Evolutionary conservation across 1,140 invertebrate species (phyloP).

Genomic region (Galleria mellonella): DNA sequence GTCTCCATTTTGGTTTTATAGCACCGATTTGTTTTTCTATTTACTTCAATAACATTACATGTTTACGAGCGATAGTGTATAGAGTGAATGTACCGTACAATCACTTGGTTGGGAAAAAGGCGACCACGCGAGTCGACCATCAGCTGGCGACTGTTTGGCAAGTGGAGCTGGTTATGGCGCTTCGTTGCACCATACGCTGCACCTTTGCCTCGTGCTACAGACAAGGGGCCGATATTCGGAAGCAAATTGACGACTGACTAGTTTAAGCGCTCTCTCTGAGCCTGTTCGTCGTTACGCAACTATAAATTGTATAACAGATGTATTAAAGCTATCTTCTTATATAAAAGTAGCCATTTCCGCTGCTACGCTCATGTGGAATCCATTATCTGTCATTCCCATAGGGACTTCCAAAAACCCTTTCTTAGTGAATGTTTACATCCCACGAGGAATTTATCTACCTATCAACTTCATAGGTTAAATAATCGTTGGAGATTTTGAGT

Average conservation of each 20-base stretch:
- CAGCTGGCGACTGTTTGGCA: conserved; percentile 50
- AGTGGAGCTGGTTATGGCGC: conserved; percentile 8
- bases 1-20: conserved; percentile 44
- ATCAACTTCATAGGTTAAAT: no score
- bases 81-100: conserved; percentile 17
- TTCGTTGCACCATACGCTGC: no score
- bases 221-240: conserved; percentile 41
- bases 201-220: no score
- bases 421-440: no score
- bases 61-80: neutral
- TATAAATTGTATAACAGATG: conserved; percentile 43
- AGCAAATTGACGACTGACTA: conserved; percentile 46
- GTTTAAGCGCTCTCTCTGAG: conserved; percentile 28
- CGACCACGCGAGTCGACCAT: conserved; percentile 58
- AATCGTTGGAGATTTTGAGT: no score
- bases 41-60: neutral
- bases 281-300: conserved; percentile 35
- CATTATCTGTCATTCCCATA: no score
- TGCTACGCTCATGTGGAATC: no score
- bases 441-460: no score
- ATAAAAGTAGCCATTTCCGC: no score
- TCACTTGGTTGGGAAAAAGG: conserved; percentile 11
- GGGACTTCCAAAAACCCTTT: no score
- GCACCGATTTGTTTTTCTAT: conserved; percentile 15
- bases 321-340: conserved; percentile 13